Percentiles rank a stretch among this genome's conserved stretches.
Evolutionary conservation across 1,140 invertebrate genomes (phyloP).

Genomic region (Phortica variegata): DNA sequence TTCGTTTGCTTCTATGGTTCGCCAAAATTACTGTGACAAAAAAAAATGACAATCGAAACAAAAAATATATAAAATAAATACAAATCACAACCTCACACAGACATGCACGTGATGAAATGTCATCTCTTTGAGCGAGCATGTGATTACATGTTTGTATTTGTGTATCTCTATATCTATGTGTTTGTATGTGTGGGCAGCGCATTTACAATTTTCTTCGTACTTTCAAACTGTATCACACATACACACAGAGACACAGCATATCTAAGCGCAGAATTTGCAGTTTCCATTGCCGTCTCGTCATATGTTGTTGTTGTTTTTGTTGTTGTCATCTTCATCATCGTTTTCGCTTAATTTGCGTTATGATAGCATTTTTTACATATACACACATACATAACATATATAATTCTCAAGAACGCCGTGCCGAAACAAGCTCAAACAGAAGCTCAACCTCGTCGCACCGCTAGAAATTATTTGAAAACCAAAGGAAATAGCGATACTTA

Average conservation of each 20-base stretch:
- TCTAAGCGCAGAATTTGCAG: constrained; percentile 11
- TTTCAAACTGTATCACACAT: no score
- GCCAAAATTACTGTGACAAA: background rate
- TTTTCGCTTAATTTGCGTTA: constrained; percentile 46
- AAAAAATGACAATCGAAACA: constrained; percentile 18
- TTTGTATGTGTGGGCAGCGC: constrained; percentile 15
- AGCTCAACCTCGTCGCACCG: constrained; percentile 5
- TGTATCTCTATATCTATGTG: constrained; percentile 16
- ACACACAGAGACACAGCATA: no score
- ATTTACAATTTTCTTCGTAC: no score
- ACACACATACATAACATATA: constrained; percentile 23
- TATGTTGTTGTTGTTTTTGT: constrained; percentile 39
- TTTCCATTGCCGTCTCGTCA: constrained; percentile 15
- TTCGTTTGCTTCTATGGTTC: background rate
- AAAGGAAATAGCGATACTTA: constrained; percentile 34
- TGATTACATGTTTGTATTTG: no score
- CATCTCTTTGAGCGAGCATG: no score
- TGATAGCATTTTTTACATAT: no score
- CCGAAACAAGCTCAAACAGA: constrained; percentile 37
- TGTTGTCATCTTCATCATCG: constrained; percentile 29
- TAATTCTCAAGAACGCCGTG: constrained; percentile 2
- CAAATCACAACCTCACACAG: background rate
- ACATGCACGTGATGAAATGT: constrained; percentile 9
- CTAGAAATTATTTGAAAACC: constrained; percentile 18
- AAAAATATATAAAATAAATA: background rate